These are phyloP conservation scores for Raja brachyura DNA, from an alignment of 2,113 vertebrate species.

Conservation along the genomic window DNA sequence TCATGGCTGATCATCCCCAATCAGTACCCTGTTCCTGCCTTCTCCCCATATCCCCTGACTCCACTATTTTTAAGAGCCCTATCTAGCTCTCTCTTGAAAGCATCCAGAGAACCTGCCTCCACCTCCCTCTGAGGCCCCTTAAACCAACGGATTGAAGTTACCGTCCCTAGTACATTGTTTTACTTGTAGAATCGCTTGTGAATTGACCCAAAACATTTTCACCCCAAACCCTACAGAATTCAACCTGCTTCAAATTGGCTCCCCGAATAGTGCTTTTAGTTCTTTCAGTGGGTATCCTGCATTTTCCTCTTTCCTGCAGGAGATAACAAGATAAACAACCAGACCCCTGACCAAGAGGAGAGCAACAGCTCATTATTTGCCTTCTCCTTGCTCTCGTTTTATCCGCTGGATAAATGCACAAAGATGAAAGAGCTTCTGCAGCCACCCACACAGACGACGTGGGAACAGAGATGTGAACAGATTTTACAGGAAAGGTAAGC, in stretches of 20 bases:
- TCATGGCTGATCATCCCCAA: too few species aligned
- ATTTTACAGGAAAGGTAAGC: constrained; percentile 11
- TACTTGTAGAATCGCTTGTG: not conserved
- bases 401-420: not conserved
- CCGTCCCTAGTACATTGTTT: not conserved
- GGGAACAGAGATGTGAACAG: not conserved
- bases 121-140: too few species aligned
- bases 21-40: too few species aligned
- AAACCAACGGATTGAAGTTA: not conserved
- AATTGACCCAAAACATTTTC: not conserved
- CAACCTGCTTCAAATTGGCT: not conserved
- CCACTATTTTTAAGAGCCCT: too few species aligned
- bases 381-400: constrained; percentile 6
- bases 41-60: too few species aligned
- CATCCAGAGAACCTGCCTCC: too few species aligned
- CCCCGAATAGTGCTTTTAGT: too few species aligned
- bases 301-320: not conserved
- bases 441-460: not conserved
- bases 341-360: not conserved
- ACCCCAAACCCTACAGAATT: not conserved
- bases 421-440: not conserved
- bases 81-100: too few species aligned
- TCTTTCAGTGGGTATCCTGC: too few species aligned
- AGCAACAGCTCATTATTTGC: not conserved
- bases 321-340: not conserved